These are phyloP conservation scores for Neodiprion lecontei DNA, from an alignment of 1,140 invertebrate genomes.

Conservation along the genomic window DNA sequence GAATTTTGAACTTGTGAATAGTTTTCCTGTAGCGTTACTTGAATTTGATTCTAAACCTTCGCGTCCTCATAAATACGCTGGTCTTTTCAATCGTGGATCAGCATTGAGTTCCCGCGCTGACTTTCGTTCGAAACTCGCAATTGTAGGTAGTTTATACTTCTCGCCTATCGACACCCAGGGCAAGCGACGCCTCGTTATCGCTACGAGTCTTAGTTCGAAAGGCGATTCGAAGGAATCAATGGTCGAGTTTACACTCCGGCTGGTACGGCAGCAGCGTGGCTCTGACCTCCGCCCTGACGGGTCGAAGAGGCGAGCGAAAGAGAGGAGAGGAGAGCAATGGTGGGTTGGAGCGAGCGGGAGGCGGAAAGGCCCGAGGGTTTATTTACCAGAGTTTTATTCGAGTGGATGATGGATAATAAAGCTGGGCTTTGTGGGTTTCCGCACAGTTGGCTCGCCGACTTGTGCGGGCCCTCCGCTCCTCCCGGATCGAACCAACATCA, in stretches of 20 bases:
- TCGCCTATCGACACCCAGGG: neutral
- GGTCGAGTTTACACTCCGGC: constrained; percentile 9
- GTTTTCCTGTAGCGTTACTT: too few relatives aligned
- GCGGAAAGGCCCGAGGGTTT: neutral
- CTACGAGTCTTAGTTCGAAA: neutral
- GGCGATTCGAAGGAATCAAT: constrained; percentile 7
- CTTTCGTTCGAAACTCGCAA: too few relatives aligned
- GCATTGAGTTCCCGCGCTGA: too few relatives aligned
- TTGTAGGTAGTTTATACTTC: too few relatives aligned
- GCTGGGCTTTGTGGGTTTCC: constrained; percentile 16
- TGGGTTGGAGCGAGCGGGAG: neutral
- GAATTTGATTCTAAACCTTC: too few relatives aligned
- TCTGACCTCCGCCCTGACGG: neutral
- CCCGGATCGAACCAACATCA: constrained; percentile 12
- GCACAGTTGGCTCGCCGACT: constrained; percentile 12
- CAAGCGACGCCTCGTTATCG: neutral
- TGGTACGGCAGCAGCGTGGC: neutral
- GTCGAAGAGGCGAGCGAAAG: neutral
- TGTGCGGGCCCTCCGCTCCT: constrained; percentile 1
- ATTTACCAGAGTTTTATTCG: constrained; percentile 16
- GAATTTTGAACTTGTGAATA: too few relatives aligned
- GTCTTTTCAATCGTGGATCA: too few relatives aligned
- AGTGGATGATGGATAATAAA: constrained; percentile 18
- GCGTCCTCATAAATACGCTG: too few relatives aligned
- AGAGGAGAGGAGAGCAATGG: neutral